These are phyloP conservation scores for Calephelis virginiensis DNA, from an alignment of 1,140 invertebrate species.

Conservation along the genomic window DNA sequence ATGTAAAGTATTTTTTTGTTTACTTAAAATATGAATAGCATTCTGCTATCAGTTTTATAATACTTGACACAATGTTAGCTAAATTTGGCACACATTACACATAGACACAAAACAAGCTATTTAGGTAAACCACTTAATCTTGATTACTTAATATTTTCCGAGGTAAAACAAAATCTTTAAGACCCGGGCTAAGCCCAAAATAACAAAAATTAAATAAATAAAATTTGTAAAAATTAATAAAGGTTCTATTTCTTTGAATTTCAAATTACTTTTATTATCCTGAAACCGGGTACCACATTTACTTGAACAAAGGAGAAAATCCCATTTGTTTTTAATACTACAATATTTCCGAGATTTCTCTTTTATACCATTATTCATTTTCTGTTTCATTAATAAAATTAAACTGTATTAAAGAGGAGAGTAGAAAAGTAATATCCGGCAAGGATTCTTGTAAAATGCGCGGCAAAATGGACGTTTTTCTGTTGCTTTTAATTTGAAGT, in stretches of 20 bases:
- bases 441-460: constrained; percentile 52
- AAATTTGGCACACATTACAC: too few relatives aligned
- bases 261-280: neutral
- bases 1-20: too few relatives aligned
- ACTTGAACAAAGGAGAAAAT: neutral
- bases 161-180: too few relatives aligned
- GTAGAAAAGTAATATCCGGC: constrained; percentile 54
- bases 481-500: constrained; percentile 36
- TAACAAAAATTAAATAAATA: neutral
- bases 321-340: constrained; percentile 1
- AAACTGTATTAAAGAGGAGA: constrained; percentile 57
- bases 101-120: too few relatives aligned
- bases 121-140: too few relatives aligned
- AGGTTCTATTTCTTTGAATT: neutral
- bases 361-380: constrained; percentile 55
- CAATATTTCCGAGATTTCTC: constrained; percentile 18
- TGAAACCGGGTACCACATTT: neutral
- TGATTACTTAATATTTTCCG: too few relatives aligned
- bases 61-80: too few relatives aligned
- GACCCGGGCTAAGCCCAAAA: too few relatives aligned
- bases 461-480: constrained; percentile 46
- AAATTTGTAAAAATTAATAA: neutral
- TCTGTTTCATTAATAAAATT: constrained; percentile 70
- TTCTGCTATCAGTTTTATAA: too few relatives aligned
- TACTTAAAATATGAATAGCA: too few relatives aligned